These are phyloP conservation scores for Troglohyphantes excavatus DNA, from an alignment of 2,888 invertebrate species.

Conservation along the genomic window DNA sequence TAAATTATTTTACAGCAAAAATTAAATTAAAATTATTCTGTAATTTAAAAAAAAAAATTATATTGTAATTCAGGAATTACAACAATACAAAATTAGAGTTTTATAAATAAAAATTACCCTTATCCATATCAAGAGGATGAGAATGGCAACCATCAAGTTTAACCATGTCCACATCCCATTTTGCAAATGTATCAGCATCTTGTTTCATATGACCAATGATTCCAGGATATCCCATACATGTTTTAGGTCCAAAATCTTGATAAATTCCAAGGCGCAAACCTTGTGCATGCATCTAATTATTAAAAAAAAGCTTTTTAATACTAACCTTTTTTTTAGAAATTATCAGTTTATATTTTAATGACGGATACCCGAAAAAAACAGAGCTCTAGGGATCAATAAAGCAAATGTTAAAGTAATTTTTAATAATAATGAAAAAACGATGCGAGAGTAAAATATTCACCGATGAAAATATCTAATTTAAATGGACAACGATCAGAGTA, in stretches of 20 bases:
- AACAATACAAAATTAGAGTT: background rate
- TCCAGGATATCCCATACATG: slow-evolving; percentile 85
- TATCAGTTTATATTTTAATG: too few species aligned
- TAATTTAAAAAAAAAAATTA: background rate
- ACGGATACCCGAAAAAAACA: too few species aligned
- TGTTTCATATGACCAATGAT: slow-evolving; percentile 83
- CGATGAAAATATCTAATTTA: too few species aligned
- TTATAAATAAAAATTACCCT: slow-evolving; percentile 53
- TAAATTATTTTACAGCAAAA: background rate
- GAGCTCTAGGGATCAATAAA: too few species aligned
- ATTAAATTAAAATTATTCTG: too few species aligned
- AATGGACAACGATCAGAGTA: too few species aligned
- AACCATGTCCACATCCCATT: slow-evolving; percentile 84
- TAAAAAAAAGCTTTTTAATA: background rate
- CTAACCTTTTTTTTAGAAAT: background rate
- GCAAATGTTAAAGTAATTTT: too few species aligned
- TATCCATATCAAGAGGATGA: slow-evolving; percentile 80
- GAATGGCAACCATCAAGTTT: slow-evolving; percentile 85
- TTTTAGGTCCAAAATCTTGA: slow-evolving; percentile 84
- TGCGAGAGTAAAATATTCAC: too few species aligned
- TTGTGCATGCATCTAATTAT: slow-evolving; percentile 82
- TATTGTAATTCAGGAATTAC: background rate
- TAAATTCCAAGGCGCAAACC: slow-evolving; percentile 85
- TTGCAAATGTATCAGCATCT: slow-evolving; percentile 84
- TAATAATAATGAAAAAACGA: too few species aligned